Conservation (phyloP, 2,113 vertebrate species). For the Otocyon megalotis region DNA sequence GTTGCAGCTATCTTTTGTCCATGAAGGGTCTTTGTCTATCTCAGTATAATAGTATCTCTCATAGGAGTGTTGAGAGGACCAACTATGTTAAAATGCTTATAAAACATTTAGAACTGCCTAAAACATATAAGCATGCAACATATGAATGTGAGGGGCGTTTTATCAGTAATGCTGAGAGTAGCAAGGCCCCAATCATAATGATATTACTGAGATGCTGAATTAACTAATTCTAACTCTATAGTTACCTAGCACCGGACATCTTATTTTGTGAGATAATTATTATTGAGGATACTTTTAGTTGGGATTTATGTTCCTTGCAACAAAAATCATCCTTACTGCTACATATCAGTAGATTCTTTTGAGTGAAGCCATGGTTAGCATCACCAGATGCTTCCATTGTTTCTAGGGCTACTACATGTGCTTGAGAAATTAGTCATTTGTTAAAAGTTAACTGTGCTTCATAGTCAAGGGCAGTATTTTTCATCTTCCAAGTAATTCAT, state of each 20-base stretch:
- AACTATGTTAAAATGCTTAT: constrained; percentile 1
- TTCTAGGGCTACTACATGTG: neutral
- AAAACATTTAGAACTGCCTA: constrained; percentile 27
- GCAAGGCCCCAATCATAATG: neutral
- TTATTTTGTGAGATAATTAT: constrained; percentile 11
- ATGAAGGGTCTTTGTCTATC: neutral
- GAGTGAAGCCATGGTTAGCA: neutral
- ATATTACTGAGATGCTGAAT: neutral
- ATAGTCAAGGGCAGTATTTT: neutral
- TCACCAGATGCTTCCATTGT: neutral
- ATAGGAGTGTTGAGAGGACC: neutral
- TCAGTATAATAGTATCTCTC: neutral
- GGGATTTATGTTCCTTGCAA: neutral
- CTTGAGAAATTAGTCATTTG: neutral
- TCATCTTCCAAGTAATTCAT: neutral
- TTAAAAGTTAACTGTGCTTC: neutral
- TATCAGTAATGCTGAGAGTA: neutral
- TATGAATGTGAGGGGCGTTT: neutral
- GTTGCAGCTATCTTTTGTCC: neutral
- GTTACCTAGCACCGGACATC: neutral
- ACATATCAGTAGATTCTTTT: neutral
- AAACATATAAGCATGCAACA: neutral
- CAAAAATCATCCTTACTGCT: neutral
- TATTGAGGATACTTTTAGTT: neutral
- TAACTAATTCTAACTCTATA: neutral